A percentile compares a stretch with the other conserved stretches of the same genome.
phyloP scores from a whole-genome alignment of 2,797 vertebrate species.

The Epinephelus awoara region DNA sequence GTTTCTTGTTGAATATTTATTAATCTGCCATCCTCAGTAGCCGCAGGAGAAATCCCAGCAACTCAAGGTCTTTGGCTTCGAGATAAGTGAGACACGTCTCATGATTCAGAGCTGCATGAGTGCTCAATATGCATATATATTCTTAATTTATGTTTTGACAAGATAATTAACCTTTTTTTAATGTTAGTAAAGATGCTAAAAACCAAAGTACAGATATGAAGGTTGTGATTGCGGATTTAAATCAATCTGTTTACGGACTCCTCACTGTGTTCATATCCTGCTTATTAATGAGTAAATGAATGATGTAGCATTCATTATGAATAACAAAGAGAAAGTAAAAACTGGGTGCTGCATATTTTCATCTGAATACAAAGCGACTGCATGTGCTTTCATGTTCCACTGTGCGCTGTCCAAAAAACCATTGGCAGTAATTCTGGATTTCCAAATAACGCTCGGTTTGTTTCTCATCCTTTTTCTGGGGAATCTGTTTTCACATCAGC shows the following conservation, averaged over 20 bases:
- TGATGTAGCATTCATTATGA: slow-evolving; percentile 32
- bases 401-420: slow-evolving; percentile 32
- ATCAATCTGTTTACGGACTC: not conserved
- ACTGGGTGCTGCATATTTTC: slow-evolving; percentile 19
- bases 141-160: not conserved
- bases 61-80: not conserved
- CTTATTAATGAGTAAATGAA: slow-evolving; percentile 35
- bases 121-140: not conserved
- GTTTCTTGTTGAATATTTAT: slow-evolving; percentile 12
- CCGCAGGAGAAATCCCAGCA: not conserved
- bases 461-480: slow-evolving; percentile 2
- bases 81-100: not conserved
- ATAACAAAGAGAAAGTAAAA: slow-evolving; percentile 25
- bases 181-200: not conserved
- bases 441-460: slow-evolving; percentile 28
- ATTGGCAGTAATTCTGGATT: slow-evolving; percentile 40
- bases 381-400: slow-evolving; percentile 28
- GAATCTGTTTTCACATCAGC: slow-evolving; percentile 19
- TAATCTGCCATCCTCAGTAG: not conserved
- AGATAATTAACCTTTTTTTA: not conserved
- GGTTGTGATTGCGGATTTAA: not conserved
- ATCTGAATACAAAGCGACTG: slow-evolving; percentile 30
- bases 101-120: not conserved
- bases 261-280: slow-evolving; percentile 11
- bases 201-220: not conserved